Percentiles rank a stretch among this genome's conserved stretches.
These are phyloP conservation scores for Aricia agestis DNA, from an alignment of 1,140 invertebrate species.

Conservation along the genomic window DNA sequence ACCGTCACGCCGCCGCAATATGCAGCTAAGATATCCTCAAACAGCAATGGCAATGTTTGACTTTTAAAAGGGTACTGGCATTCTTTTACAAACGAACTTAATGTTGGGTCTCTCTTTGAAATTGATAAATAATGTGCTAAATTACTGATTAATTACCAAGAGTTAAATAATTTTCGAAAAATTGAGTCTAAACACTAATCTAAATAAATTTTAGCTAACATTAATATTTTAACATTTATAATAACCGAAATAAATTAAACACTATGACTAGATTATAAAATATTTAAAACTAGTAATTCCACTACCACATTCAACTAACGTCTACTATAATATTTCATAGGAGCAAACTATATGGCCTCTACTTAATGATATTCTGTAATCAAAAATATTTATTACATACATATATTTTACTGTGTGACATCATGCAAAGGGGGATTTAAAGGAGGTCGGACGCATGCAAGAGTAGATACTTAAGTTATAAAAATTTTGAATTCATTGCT, in stretches of 20 bases:
- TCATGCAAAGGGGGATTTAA: not conserved
- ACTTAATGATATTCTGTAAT: slow-evolving; percentile 6
- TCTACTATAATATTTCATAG: slow-evolving; percentile 7
- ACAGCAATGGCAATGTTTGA: not conserved
- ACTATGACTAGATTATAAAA: slow-evolving; percentile 3
- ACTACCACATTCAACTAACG: slow-evolving; percentile 12
- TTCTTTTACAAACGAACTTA: no score
- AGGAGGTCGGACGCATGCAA: slow-evolving; percentile 1
- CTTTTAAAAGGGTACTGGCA: no score
- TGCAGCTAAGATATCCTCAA: not conserved
- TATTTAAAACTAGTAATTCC: slow-evolving; percentile 10
- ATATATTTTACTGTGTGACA: not conserved
- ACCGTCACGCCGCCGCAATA: not conserved
- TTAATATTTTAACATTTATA: slow-evolving; percentile 1
- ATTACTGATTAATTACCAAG: no score
- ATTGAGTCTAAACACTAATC: not conserved
- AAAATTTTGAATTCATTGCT: not conserved
- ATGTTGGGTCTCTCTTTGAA: no score
- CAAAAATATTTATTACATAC: not conserved
- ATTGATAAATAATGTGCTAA: no score
- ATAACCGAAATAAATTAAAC: not conserved
- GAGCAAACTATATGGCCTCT: not conserved
- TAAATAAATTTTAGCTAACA: not conserved
- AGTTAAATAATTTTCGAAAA: no score
- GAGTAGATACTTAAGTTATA: not conserved